Percentiles rank a stretch among this genome's conserved stretches.
Conservation (phyloP, 2,888 invertebrate species). For the Corythucha ciliata region DNA sequence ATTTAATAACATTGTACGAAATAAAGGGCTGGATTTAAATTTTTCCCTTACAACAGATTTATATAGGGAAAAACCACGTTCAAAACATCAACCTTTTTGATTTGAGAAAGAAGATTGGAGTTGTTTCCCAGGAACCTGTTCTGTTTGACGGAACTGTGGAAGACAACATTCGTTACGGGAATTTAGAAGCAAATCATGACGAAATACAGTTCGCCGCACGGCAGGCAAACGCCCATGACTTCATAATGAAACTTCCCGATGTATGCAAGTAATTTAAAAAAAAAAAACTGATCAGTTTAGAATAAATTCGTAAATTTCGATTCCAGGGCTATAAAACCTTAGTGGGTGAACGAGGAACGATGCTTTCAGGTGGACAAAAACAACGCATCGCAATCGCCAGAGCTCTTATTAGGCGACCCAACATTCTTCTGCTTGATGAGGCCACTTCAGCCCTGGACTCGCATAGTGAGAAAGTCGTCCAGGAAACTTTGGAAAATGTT, state of each 20-base stretch:
- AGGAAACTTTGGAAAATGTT: constrained; percentile 62
- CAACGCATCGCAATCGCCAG: constrained; percentile 84
- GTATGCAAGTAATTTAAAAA: not conserved
- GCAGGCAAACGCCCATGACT: constrained; percentile 42
- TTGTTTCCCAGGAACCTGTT: constrained; percentile 85
- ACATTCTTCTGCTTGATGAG: constrained; percentile 70
- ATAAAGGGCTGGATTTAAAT: not conserved
- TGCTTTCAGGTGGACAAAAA: constrained; percentile 77
- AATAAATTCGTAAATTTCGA: not conserved
- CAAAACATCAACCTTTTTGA: constrained; percentile 63
- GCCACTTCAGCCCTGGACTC: constrained; percentile 84
- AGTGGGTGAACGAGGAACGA: constrained; percentile 74
- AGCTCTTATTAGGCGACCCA: constrained; percentile 69
- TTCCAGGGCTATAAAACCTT: constrained; percentile 64
- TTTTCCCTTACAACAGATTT: constrained; percentile 43
- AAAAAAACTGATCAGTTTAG: too few relatives aligned
- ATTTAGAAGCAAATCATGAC: constrained; percentile 38
- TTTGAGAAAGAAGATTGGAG: constrained; percentile 69
- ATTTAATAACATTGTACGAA: too few relatives aligned
- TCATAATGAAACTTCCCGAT: constrained; percentile 41
- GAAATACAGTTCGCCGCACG: constrained; percentile 41
- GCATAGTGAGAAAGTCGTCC: constrained; percentile 75
- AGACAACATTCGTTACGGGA: constrained; percentile 52
- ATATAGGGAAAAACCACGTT: constrained; percentile 57
- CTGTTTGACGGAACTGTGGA: constrained; percentile 50